A percentile compares a stretch with the other conserved stretches of the same genome.
These are phyloP conservation scores for Alligator sinensis DNA, from an alignment of 2,113 vertebrate species.

Conservation along the genomic window DNA sequence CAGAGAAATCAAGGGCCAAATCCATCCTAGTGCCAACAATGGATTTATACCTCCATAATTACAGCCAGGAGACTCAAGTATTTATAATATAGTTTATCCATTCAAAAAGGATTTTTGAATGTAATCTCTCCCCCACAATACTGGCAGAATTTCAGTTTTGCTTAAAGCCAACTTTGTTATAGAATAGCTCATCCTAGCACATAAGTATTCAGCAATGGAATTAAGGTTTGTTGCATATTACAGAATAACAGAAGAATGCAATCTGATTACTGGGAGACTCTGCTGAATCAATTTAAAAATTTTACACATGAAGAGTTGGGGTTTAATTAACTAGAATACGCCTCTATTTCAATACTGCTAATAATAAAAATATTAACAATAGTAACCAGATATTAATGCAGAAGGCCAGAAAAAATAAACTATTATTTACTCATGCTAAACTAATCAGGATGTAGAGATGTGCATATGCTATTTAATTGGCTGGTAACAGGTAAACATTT, in stretches of 20 bases:
- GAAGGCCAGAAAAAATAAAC: neutral
- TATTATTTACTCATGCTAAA: neutral
- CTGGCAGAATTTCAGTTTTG: conserved; percentile 26
- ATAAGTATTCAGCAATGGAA: conserved; percentile 15
- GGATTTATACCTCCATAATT: neutral
- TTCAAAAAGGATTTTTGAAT: neutral
- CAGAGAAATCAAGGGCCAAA: neutral
- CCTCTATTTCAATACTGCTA: neutral
- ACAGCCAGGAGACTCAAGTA: neutral
- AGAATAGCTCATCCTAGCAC: conserved; percentile 48
- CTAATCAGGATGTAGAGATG: neutral
- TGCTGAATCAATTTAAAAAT: conserved; percentile 38
- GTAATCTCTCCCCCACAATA: conserved; percentile 16
- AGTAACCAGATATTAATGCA: neutral
- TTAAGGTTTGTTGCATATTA: neutral
- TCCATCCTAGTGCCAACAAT: neutral
- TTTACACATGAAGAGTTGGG: conserved; percentile 51
- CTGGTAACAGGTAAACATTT: neutral
- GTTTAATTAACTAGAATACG: conserved; percentile 40
- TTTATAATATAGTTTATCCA: neutral
- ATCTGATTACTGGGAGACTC: neutral
- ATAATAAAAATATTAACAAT: conserved; percentile 26
- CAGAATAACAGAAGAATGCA: neutral
- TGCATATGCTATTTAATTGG: neutral
- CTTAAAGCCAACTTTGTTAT: conserved; percentile 45